These are phyloP conservation scores for Rhopalosiphum nymphaeae DNA, from an alignment of 2,888 invertebrate genomes.

Conservation along the genomic window DNA sequence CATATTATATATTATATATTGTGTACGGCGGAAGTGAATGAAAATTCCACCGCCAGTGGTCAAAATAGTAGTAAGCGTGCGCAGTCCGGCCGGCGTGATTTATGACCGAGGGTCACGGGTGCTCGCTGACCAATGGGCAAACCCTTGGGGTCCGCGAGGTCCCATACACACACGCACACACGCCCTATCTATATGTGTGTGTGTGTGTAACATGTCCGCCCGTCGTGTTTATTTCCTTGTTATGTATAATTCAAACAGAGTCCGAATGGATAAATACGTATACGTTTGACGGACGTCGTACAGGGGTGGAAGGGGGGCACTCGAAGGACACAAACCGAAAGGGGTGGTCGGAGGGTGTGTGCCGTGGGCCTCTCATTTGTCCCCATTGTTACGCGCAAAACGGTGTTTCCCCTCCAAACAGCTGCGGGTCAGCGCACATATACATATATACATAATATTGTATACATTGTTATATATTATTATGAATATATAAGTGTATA, in stretches of 20 bases:
- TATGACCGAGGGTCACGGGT: constrained; percentile 60
- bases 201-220: background rate
- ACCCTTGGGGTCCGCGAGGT: constrained; percentile 18
- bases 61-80: constrained; percentile 64
- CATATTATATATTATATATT: background rate
- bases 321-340: background rate
- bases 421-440: constrained; percentile 60
- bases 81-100: constrained; percentile 51
- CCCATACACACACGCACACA: background rate
- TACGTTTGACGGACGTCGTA: background rate
- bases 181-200: too few relatives aligned
- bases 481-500: background rate
- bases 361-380: constrained; percentile 57
- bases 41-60: constrained; percentile 61
- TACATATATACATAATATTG: background rate
- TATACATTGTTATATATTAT: background rate
- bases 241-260: constrained; percentile 43
- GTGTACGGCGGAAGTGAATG: constrained; percentile 39
- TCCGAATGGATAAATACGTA: constrained; percentile 3
- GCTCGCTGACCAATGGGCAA: constrained; percentile 60
- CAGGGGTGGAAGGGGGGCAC: constrained; percentile 17
- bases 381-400: constrained; percentile 57
- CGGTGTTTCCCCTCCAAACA: constrained; percentile 48
- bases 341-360: background rate
- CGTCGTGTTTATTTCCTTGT: constrained; percentile 62